A percentile compares a stretch with the other conserved stretches of the same genome.
Conservation (phyloP, 2,797 vertebrate genomes). For the Parotocinclus haroldoi region DNA sequence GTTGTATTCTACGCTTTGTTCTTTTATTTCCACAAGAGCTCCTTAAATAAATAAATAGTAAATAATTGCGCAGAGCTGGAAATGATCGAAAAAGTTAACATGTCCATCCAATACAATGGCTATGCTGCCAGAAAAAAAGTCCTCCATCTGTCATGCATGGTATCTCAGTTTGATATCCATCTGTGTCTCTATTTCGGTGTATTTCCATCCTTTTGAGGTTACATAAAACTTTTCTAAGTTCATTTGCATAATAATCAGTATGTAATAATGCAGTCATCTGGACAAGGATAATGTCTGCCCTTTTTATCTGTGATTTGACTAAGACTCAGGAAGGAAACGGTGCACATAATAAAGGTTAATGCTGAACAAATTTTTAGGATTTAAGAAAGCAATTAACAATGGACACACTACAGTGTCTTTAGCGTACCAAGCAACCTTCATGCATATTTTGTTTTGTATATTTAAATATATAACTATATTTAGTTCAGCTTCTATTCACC, state of each 20-base stretch:
- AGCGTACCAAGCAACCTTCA: too few species aligned
- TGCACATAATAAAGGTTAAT: too few species aligned
- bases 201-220: slow-evolving; percentile 39
- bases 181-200: slow-evolving; percentile 46
- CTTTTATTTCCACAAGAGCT: background rate
- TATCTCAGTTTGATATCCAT: slow-evolving; percentile 43
- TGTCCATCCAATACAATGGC: slow-evolving; percentile 10
- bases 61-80: slow-evolving; percentile 16
- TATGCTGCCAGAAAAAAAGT: slow-evolving; percentile 7
- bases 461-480: too few species aligned
- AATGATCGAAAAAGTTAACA: slow-evolving; percentile 1
- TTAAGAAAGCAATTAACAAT: too few species aligned
- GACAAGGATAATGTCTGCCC: slow-evolving; percentile 8
- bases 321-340: too few species aligned
- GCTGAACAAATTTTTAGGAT: too few species aligned
- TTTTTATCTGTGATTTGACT: too few species aligned
- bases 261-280: slow-evolving; percentile 36
- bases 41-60: slow-evolving; percentile 10
- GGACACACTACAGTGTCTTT: too few species aligned
- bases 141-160: slow-evolving; percentile 37
- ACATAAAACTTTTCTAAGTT: slow-evolving; percentile 28
- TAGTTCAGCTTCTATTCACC: too few species aligned
- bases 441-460: too few species aligned
- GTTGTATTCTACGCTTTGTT: slow-evolving; percentile 3
- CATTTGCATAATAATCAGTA: slow-evolving; percentile 41